Evolutionary conservation across 2,888 invertebrate genomes (phyloP).

Genomic region (Tethea ocularis): DNA sequence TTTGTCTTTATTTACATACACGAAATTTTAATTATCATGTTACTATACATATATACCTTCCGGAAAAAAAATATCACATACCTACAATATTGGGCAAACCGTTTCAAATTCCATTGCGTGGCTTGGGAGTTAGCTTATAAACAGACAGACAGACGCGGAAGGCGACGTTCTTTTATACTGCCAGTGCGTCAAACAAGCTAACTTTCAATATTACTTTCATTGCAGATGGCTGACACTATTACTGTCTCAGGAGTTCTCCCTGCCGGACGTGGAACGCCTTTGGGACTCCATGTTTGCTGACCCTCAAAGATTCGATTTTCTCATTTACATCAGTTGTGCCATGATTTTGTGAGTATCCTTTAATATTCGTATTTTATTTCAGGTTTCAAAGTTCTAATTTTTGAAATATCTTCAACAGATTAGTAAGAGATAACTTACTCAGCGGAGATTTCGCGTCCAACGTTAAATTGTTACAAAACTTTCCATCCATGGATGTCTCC

Average conservation of each 20-base stretch:
- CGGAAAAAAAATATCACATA: too few relatives aligned
- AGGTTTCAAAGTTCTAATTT: too few relatives aligned
- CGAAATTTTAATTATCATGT: too few relatives aligned
- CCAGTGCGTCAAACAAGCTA: too few relatives aligned
- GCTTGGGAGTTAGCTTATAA: too few relatives aligned
- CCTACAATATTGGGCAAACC: too few relatives aligned
- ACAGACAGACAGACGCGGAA: too few relatives aligned
- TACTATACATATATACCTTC: too few relatives aligned
- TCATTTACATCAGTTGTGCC: constrained; percentile 96
- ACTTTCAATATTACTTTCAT: constrained; percentile 43
- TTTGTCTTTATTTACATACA: too few relatives aligned
- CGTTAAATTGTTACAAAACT: constrained; percentile 96
- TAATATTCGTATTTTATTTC: too few relatives aligned
- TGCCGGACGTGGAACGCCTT: constrained; percentile 98
- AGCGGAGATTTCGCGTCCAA: constrained; percentile 96
- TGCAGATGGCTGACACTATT: constrained; percentile 96
- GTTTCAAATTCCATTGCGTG: too few relatives aligned
- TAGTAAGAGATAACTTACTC: constrained; percentile 92
- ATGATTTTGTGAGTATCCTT: constrained; percentile 96
- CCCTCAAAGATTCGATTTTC: constrained; percentile 93
- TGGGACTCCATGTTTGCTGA: constrained; percentile 99
- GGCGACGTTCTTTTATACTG: too few relatives aligned
- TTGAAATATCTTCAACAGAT: constrained; percentile 77
- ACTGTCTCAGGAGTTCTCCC: constrained; percentile 97
- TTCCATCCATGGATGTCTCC: constrained; percentile 94